Conservation (phyloP, 2,888 invertebrate genomes). For the Miltochrista miniata region DNA sequence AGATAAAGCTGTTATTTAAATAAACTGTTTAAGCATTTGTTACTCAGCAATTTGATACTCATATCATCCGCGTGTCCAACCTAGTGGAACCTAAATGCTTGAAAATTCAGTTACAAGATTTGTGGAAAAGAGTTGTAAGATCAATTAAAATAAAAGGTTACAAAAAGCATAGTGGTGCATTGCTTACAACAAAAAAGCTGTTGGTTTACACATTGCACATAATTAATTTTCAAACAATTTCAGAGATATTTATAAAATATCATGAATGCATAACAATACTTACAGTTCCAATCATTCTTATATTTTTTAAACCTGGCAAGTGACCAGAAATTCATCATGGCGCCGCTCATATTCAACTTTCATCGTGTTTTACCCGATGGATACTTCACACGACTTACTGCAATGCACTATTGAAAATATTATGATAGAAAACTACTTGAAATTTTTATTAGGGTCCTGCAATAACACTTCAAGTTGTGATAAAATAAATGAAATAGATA, state of each 20-base stretch:
- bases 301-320: conserved; percentile 40
- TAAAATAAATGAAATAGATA: not conserved
- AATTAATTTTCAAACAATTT: too few species aligned
- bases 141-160: too few species aligned
- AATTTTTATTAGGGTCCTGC: conserved; percentile 29
- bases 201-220: too few species aligned
- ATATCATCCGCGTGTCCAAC: too few species aligned
- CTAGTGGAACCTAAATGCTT: too few species aligned
- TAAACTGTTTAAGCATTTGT: too few species aligned
- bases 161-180: too few species aligned
- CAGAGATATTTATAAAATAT: not conserved
- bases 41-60: too few species aligned
- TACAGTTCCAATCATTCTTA: conserved; percentile 45
- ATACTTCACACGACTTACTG: conserved; percentile 14
- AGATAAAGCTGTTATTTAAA: too few species aligned
- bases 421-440: conserved; percentile 22
- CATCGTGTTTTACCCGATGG: conserved; percentile 16
- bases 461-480: conserved; percentile 12
- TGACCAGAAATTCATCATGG: conserved; percentile 31
- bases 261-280: conserved; percentile 19
- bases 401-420: conserved; percentile 1
- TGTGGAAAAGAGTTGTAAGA: too few species aligned
- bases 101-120: too few species aligned
- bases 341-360: conserved; percentile 7
- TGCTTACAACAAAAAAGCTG: too few species aligned